Evolutionary conservation across 1,140 invertebrate genomes (phyloP).

Genomic region (Caerostris darwini): DNA sequence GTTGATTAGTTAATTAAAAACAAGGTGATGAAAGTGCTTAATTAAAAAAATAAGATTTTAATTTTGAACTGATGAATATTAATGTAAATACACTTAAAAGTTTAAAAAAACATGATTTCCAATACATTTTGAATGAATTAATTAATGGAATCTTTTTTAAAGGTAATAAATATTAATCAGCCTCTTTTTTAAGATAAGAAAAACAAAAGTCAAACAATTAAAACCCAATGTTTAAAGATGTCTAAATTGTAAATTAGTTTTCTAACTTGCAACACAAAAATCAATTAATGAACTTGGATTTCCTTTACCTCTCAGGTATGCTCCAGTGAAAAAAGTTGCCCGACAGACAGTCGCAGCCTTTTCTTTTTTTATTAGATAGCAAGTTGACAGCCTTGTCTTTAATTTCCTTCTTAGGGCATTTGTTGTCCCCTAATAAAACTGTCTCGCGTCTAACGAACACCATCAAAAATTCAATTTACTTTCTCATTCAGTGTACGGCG

Average conservation of each 20-base stretch:
- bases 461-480: slow-evolving; percentile 65
- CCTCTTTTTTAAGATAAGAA: no score
- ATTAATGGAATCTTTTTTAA: no score
- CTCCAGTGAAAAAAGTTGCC: neutral
- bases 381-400: slow-evolving; percentile 2
- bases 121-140: no score
- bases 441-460: slow-evolving; percentile 8
- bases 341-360: neutral
- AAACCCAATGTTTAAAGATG: neutral
- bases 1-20: no score
- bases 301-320: neutral
- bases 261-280: neutral
- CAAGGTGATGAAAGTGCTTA: no score
- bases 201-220: neutral
- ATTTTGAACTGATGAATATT: no score
- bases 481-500: neutral
- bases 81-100: no score
- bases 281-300: neutral
- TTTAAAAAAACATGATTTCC: no score
- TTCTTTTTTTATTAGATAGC: neutral
- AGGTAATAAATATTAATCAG: no score
- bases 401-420: slow-evolving; percentile 44
- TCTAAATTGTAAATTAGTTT: neutral
- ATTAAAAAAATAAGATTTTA: no score
- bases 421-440: slow-evolving; percentile 58